Evolutionary conservation across 37 sponge, comb jelly and placozoan genomes (phyloP).

Genomic region (Dysidea cf. avara): DNA sequence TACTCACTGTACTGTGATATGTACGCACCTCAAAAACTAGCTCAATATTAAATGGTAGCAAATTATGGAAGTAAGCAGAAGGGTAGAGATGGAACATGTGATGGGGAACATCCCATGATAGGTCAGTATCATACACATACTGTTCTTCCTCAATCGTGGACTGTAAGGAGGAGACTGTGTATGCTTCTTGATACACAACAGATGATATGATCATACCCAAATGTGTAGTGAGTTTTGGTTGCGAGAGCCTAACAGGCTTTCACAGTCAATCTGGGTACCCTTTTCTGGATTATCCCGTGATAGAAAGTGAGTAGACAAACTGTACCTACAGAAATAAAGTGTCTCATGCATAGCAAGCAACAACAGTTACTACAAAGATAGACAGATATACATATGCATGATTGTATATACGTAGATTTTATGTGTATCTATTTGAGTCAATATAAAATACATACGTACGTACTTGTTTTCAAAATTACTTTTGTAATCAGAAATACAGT

Average conservation of each 20-base stretch:
- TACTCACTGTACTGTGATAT: too few relatives aligned
- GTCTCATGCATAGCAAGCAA: too few relatives aligned
- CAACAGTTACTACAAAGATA: too few relatives aligned
- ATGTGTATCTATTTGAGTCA: too few relatives aligned
- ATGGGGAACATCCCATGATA: conserved; percentile 15
- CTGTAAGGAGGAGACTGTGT: neutral
- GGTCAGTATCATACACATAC: neutral
- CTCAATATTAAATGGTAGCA: conserved; percentile 39
- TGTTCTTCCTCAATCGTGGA: conserved; percentile 1
- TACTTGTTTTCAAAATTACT: too few relatives aligned
- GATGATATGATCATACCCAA: neutral
- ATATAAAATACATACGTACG: too few relatives aligned
- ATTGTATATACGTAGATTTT: too few relatives aligned
- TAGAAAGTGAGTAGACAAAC: too few relatives aligned
- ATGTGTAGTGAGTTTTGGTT: neutral
- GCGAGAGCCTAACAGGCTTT: neutral
- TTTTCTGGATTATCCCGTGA: too few relatives aligned
- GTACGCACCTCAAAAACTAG: conserved; percentile 8
- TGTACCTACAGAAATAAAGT: too few relatives aligned
- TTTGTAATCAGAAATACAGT: too few relatives aligned
- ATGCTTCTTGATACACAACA: neutral
- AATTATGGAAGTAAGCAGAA: conserved; percentile 58
- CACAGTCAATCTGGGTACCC: neutral
- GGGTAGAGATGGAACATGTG: conserved; percentile 45
- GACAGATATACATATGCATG: too few relatives aligned